These are phyloP conservation scores for Diglossa brunneiventris DNA, from an alignment of 2,113 vertebrate species.

Conservation along the genomic window DNA sequence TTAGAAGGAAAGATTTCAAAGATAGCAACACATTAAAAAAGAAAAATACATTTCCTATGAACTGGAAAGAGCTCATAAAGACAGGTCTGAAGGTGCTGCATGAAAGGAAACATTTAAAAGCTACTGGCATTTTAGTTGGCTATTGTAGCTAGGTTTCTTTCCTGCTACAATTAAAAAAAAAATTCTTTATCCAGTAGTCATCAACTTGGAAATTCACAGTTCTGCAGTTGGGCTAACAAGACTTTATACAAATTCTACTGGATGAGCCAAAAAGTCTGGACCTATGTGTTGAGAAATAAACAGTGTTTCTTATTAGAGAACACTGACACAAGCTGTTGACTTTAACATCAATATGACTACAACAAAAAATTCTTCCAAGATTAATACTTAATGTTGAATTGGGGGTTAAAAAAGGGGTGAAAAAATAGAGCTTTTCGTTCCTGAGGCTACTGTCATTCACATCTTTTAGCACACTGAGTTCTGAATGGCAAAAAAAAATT, in stretches of 20 bases:
- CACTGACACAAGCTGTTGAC: neutral
- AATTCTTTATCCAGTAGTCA: neutral
- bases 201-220: neutral
- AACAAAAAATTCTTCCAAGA: neutral
- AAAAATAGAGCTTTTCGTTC: neutral
- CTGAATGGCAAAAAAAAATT: neutral
- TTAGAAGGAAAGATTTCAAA: neutral
- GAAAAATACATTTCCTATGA: neutral
- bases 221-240: neutral
- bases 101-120: neutral
- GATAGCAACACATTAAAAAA: neutral
- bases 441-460: neutral
- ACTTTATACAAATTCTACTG: neutral
- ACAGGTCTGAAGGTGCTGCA: neutral
- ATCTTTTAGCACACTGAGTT: neutral
- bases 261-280: neutral
- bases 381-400: neutral
- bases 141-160: neutral
- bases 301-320: neutral
- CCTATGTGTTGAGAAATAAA: neutral
- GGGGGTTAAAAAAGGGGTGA: rapidly evolving
- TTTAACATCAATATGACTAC: neutral
- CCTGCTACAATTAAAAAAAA: neutral
- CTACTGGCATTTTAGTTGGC: neutral
- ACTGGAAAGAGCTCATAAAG: neutral